Conservation (phyloP, 92 coral and sea anemone species). For the Porites lobata region DNA sequence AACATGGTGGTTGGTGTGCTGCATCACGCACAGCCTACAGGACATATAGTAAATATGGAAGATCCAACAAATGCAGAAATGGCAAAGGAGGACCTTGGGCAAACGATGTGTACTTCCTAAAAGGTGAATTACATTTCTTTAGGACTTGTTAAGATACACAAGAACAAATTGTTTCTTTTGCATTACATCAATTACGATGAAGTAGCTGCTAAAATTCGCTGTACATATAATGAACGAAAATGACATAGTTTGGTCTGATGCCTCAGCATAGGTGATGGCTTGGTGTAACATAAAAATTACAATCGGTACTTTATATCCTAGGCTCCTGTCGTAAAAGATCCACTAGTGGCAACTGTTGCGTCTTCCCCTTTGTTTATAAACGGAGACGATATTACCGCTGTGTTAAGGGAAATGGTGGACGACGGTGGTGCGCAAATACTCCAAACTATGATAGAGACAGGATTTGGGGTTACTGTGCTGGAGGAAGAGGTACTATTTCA, state of each 20-base stretch:
- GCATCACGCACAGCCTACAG: slow-evolving; percentile 58
- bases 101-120: slow-evolving; percentile 60
- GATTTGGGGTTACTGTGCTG: slow-evolving; percentile 30
- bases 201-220: too few relatives aligned
- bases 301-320: background rate
- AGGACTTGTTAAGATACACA: background rate
- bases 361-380: slow-evolving; percentile 42
- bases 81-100: slow-evolving; percentile 73
- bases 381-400: slow-evolving; percentile 40
- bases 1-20: slow-evolving; percentile 66
- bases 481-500: slow-evolving; percentile 10
- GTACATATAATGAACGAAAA: too few relatives aligned
- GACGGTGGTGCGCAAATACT: slow-evolving; percentile 33
- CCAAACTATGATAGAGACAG: slow-evolving; percentile 32
- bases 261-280: background rate
- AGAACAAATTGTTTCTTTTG: too few relatives aligned
- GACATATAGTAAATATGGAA: slow-evolving; percentile 65
- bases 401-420: background rate
- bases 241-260: too few relatives aligned
- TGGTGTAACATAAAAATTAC: background rate
- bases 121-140: background rate
- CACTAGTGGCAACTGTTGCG: slow-evolving; percentile 40
- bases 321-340: slow-evolving; percentile 44
- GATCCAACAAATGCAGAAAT: slow-evolving; percentile 56
- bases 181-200: too few relatives aligned